phyloP scores from a whole-genome alignment of 1,140 invertebrate species.

The Varroa destructor region DNA sequence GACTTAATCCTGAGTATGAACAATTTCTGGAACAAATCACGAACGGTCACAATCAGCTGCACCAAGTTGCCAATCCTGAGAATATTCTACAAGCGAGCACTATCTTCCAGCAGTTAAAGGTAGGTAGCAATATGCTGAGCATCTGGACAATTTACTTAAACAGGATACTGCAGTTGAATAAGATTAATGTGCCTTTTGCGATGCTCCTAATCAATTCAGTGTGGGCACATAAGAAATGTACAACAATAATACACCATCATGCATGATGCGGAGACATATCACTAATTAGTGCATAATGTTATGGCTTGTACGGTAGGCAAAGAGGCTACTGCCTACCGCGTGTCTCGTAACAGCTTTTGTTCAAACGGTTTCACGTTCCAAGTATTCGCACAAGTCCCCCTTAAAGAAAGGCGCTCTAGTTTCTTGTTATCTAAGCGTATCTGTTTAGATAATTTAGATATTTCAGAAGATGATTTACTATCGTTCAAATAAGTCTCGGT shows the following conservation, averaged over 20 bases:
- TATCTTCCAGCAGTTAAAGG: slow-evolving; percentile 13
- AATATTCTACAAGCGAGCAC: slow-evolving; percentile 8
- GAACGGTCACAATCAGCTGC: slow-evolving; percentile 8
- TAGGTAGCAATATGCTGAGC: neutral
- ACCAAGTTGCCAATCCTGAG: slow-evolving; percentile 19
- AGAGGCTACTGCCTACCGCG: too few species aligned
- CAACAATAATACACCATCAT: neutral
- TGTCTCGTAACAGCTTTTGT: too few species aligned
- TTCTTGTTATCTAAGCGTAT: neutral
- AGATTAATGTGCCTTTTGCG: neutral
- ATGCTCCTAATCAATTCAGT: neutral
- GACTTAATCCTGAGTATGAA: slow-evolving; percentile 1
- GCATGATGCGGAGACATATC: neutral
- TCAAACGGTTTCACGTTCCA: too few species aligned
- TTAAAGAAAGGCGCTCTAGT: neutral
- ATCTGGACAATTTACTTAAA: neutral
- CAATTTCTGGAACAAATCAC: neutral
- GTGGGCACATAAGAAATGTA: neutral
- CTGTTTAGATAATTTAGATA: neutral
- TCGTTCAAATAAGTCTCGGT: neutral
- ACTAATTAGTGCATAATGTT: neutral
- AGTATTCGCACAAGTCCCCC: neutral
- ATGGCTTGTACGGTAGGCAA: too few species aligned
- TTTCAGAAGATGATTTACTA: neutral
- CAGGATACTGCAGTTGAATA: neutral